Conservation (phyloP, 2,888 invertebrate genomes). For the Hirtodrosophila cameraria region DNA sequence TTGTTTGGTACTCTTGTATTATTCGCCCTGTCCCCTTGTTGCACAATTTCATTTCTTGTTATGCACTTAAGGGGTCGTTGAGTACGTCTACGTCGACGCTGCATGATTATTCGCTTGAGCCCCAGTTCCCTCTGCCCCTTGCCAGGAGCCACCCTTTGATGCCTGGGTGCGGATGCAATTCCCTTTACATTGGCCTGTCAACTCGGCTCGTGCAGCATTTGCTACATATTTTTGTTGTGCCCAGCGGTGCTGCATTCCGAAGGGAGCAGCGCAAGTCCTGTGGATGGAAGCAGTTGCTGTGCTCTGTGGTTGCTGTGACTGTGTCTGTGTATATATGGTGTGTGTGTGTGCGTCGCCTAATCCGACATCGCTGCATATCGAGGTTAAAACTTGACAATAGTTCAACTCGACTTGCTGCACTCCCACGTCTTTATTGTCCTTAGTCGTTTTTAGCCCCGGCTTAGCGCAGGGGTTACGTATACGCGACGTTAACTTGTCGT, state of each 20-base stretch:
- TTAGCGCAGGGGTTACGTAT: constrained; percentile 56
- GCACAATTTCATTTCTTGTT: constrained; percentile 77
- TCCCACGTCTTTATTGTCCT: constrained; percentile 65
- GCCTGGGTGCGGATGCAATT: constrained; percentile 6
- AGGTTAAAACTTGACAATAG: constrained; percentile 80
- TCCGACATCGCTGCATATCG: constrained; percentile 79
- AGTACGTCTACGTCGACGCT: constrained; percentile 44
- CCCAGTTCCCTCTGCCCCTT: not conserved
- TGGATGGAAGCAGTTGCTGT: not conserved
- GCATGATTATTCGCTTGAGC: constrained; percentile 62
- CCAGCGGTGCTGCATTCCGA: constrained; percentile 61
- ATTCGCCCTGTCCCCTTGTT: constrained; percentile 39
- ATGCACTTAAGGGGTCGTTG: constrained; percentile 63
- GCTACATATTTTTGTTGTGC: constrained; percentile 62
- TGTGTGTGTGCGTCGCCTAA: constrained; percentile 51
- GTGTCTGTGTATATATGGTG: constrained; percentile 6
- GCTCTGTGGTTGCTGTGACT: not conserved
- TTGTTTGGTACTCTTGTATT: constrained; percentile 3
- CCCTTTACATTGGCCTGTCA: constrained; percentile 41
- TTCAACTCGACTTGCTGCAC: constrained; percentile 75
- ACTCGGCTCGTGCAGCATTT: constrained; percentile 50
- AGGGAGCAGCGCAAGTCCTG: constrained; percentile 25
- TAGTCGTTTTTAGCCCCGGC: constrained; percentile 47
- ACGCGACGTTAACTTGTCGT: constrained; percentile 60
- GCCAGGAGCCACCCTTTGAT: not conserved